Evolutionary conservation across 2,113 vertebrate genomes (phyloP).

Genomic region (Sisor rabdophorus): DNA sequence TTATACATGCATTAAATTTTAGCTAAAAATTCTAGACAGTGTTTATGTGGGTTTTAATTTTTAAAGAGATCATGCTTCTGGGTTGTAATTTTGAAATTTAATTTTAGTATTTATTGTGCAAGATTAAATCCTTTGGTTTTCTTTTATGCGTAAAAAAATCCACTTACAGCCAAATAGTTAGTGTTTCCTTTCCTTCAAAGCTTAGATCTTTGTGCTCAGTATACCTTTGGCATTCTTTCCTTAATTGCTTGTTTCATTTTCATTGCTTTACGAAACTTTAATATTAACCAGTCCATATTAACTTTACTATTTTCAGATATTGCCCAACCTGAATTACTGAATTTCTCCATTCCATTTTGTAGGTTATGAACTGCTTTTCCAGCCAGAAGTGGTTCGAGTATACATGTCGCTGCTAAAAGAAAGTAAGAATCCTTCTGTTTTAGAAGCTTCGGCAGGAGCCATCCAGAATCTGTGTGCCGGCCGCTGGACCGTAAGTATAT

Average conservation of each 20-base stretch:
- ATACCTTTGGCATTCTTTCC: background rate
- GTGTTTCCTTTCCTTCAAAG: background rate
- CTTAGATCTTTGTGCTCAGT: background rate
- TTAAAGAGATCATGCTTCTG: background rate
- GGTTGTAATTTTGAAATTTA: background rate
- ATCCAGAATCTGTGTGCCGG: conserved; percentile 94
- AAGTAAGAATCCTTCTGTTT: conserved; percentile 82
- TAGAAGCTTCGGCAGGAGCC: conserved; percentile 91
- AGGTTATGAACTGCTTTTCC: conserved; percentile 94
- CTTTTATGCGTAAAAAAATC: background rate
- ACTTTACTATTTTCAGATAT: background rate
- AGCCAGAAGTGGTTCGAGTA: conserved; percentile 90
- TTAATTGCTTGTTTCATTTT: background rate
- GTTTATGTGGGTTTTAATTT: background rate
- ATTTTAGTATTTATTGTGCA: background rate
- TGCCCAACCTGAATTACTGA: background rate
- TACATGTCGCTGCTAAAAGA: conserved; percentile 91
- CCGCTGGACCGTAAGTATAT: conserved; percentile 79
- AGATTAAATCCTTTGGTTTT: background rate
- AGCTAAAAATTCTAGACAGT: background rate
- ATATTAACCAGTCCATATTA: background rate
- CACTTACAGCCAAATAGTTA: background rate
- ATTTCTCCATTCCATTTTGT: background rate
- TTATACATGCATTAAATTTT: too few relatives aligned
- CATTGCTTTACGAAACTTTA: background rate